phyloP scores from a whole-genome alignment of 2,113 vertebrate species.

The Heloderma charlesbogerti region DNA sequence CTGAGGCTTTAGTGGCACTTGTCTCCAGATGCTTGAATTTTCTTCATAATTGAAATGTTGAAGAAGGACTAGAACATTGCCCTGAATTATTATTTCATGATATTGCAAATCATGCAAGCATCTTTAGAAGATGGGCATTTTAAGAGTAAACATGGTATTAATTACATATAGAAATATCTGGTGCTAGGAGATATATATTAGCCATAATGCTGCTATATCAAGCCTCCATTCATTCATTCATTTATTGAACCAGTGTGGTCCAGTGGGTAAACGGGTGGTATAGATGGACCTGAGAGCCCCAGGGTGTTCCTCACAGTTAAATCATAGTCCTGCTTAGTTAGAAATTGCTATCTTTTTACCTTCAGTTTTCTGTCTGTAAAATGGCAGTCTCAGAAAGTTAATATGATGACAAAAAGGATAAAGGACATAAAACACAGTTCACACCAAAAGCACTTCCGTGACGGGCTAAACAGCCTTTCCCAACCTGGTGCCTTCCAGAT shows the following conservation, averaged over 20 bases:
- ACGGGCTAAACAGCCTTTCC: too few relatives aligned
- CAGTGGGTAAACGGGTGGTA: neutral
- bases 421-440: neutral
- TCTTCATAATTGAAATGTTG: neutral
- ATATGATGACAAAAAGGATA: neutral
- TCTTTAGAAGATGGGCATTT: neutral
- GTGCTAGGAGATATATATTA: neutral
- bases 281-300: neutral
- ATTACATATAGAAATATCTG: neutral
- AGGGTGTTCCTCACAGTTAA: neutral
- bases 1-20: neutral
- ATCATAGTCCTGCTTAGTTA: neutral
- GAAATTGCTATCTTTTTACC: too few relatives aligned
- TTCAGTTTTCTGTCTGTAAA: neutral
- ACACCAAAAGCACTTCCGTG: neutral
- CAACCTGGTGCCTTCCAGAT: too few relatives aligned
- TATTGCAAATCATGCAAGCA: too few relatives aligned
- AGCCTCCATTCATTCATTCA: neutral
- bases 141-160: fast-evolving
- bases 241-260: neutral
- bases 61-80: neutral
- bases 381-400: too few relatives aligned
- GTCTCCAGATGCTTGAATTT: neutral
- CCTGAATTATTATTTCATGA: neutral
- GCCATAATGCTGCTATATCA: neutral